Evolutionary conservation across 2,797 vertebrate genomes (phyloP), one percentile per base, ranked within the genome.

Genomic region (Poeciliopsis paucimaculata): DNA sequence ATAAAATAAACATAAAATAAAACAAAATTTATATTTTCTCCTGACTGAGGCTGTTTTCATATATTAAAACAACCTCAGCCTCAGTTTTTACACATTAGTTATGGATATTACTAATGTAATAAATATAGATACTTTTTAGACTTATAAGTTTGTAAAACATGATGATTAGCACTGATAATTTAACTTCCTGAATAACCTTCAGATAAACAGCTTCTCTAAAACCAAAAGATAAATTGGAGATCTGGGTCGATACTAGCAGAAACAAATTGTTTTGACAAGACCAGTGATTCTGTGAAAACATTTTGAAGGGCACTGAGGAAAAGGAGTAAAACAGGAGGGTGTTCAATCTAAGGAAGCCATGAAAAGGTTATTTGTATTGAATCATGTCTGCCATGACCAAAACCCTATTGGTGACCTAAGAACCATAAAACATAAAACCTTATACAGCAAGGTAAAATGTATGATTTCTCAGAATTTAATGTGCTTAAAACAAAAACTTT

Each of bases 401-500:
- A 72, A 64, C 77, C 2, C 45, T 73, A 46, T 66, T 72, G 23
- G 23, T 78, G 36, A 47, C 51, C 28, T 55, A 28, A 51, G 53
- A 82, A 84, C 47, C 87, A 83, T 81, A 70, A 82, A 88, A 84
- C 75, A 51, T 76, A 83, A 89, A 72, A 45, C 86, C 86, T 87
- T 85, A 92, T 80, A 28, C 26, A 60, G 80, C 75, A 82, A 84
- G 82, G 53, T 34, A 75, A 75, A 82, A 77, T 87, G 51, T 49
- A 75, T 76, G 70, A 79, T 80, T 31, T 72, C 79, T 72, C 76
- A n/a, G 72, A 51, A 57, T 62, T 28, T 62, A 73, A 81, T 77
- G 28, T 78, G 45, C 80, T 71, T 0, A 2, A 84, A 86, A 85
- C 45, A 78, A 79, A 83, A 87, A 87, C 87, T 90, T 88, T 85